Percentiles rank a stretch among this genome's conserved stretches.
These are phyloP conservation scores for Anhinga anhinga DNA, from an alignment of 2,113 vertebrate genomes.

Conservation along the genomic window DNA sequence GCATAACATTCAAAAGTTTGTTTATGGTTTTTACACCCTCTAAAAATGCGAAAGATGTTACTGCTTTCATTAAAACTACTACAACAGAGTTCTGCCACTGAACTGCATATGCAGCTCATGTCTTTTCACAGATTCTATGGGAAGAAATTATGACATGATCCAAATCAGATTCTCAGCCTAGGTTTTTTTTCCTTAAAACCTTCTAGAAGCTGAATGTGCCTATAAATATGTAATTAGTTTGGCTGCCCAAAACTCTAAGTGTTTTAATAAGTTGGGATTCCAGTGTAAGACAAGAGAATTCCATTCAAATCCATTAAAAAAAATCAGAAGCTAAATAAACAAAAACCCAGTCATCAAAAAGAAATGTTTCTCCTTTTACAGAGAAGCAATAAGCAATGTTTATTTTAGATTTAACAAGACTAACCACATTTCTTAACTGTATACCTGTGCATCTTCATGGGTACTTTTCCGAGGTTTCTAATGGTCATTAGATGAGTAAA, in stretches of 20 bases:
- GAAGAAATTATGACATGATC: neutral
- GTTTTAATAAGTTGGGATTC: neutral
- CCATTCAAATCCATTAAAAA: neutral
- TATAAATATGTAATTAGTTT: neutral
- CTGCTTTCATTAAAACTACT: neutral
- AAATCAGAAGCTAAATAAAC: neutral
- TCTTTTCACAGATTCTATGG: neutral
- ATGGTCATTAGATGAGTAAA: neutral
- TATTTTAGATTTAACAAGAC: neutral
- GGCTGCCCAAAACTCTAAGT: neutral
- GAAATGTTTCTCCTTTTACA: neutral
- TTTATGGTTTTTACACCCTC: neutral
- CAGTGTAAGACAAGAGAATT: neutral
- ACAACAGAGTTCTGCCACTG: neutral
- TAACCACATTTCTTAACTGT: neutral
- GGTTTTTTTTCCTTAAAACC: neutral
- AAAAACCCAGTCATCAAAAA: neutral
- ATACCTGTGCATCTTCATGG: neutral
- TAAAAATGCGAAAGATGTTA: neutral
- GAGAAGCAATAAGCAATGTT: neutral
- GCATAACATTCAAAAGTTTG: neutral
- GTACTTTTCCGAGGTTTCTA: neutral
- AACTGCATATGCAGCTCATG: neutral
- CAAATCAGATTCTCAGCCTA: neutral
- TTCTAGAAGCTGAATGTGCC: neutral